These are phyloP conservation scores for Cyclura pinguis DNA, from an alignment of 2,797 vertebrate species.

Conservation along the genomic window DNA sequence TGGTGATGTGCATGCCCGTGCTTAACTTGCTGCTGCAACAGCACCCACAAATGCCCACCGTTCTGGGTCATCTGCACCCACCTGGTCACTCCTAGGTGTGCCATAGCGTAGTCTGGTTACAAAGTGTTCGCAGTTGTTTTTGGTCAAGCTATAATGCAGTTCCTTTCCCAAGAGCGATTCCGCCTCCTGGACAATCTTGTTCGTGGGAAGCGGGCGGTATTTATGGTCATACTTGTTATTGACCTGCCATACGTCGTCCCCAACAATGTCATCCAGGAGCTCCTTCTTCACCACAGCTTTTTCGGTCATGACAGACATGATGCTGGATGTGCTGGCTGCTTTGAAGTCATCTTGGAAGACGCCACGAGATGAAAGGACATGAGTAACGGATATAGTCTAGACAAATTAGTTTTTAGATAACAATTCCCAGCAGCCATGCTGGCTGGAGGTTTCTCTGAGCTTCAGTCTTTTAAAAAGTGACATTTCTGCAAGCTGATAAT, in stretches of 20 bases:
- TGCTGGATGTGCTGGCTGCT: constrained; percentile 68
- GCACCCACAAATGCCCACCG: too few species aligned
- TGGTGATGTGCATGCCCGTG: neutral
- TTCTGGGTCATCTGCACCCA: constrained; percentile 9
- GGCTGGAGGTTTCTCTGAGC: too few species aligned
- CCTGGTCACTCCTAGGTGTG: constrained; percentile 80
- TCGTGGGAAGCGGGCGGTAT: constrained; percentile 66
- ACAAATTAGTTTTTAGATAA: too few species aligned
- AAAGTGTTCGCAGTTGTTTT: constrained; percentile 86
- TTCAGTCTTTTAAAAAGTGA: too few species aligned
- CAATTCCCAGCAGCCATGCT: too few species aligned
- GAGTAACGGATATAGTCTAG: too few species aligned
- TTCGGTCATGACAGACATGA: constrained; percentile 77
- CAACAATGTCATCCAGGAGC: neutral
- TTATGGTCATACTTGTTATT: constrained; percentile 66
- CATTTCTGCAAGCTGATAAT: too few species aligned
- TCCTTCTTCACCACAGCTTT: constrained; percentile 45
- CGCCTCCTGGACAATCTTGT: constrained; percentile 79
- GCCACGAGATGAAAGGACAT: neutral
- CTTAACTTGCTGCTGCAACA: neutral
- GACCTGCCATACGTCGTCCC: neutral
- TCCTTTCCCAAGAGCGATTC: constrained; percentile 63
- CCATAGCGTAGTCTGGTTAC: constrained; percentile 83
- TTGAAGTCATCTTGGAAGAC: constrained; percentile 70
- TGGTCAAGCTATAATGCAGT: constrained; percentile 78